Base-by-base conservation (phyloP, 2,797 vertebrate species). In the Naso thynnoides region DNA sequence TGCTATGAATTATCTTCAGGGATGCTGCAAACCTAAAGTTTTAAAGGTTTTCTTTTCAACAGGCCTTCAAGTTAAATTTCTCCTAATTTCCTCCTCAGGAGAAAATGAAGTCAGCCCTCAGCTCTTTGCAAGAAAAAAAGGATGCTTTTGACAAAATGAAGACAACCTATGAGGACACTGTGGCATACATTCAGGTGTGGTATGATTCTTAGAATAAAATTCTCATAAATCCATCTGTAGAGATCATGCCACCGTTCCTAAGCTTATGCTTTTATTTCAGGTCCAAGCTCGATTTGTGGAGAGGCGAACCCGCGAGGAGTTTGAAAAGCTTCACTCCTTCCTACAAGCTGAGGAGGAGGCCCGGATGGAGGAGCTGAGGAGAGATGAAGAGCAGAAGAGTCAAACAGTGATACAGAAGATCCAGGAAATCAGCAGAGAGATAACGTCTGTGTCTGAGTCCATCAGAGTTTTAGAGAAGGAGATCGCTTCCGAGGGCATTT, bases 261-360 rank as follows among this genome's bases (percentile, higher is more conserved):
- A 33, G 19, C 10, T 5, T 48, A 11, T 0, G 10, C 2, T 54
- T 61, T 33, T 16, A 1, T 59, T 70, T 31, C 71, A 94, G 94
- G 65, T 70, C 70, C 93, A 94, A 74, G 88, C 88, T 33, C 84
- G 18, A 3, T 91, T 82, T 3, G 93, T 93, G 61, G 90, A 90
- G 57, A 78, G 59, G 4, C 69, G 76, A 24, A 93, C 86, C 10
- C 90, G 62, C 0, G 87, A 92, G 45, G 93, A 94, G 84, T 94
- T 94, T 9, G 88, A 91, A 41, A 88, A 84, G 36, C 90, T 94
- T 19, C 91, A 67, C 69, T n/a, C 42, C 11, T 93, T 94, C 80
- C 91, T 94, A 0, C 60, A 15, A 0, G 85, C 41, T 0, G 90
- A 93, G 59, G 93, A 94, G 44, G 86, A 82, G 0, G 79, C 72